Evolutionary conservation across 2,888 invertebrate genomes (phyloP).

Genomic region (Amitus sp.): DNA sequence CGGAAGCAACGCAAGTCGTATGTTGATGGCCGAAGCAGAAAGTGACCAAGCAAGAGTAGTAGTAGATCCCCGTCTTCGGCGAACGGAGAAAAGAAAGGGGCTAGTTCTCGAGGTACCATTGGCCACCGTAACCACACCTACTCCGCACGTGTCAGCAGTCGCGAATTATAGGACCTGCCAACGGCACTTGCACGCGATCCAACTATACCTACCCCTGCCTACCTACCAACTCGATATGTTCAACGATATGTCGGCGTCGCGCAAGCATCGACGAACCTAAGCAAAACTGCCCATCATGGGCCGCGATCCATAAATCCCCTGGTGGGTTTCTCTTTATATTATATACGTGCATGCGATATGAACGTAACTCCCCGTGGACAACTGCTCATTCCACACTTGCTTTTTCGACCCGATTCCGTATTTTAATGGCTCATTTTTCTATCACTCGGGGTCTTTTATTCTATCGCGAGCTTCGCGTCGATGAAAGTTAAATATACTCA

Average conservation of each 20-base stretch:
- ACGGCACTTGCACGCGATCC: slow-evolving; percentile 35
- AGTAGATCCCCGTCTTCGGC: neutral
- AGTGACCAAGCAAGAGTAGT: neutral
- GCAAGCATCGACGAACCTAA: slow-evolving; percentile 32
- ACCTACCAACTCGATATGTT: slow-evolving; percentile 25
- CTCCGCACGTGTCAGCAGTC: slow-evolving; percentile 36
- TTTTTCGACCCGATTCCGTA: slow-evolving; percentile 1
- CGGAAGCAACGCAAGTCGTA: neutral
- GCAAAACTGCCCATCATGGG: slow-evolving; percentile 27
- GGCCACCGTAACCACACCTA: slow-evolving; percentile 38
- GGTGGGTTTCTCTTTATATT: neutral
- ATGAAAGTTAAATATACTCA: neutral
- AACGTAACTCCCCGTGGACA: neutral
- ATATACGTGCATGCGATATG: neutral
- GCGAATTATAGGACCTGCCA: slow-evolving; percentile 39
- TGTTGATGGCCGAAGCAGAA: neutral
- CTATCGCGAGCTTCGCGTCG: neutral
- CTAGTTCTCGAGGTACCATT: slow-evolving; percentile 17
- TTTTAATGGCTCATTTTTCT: slow-evolving; percentile 5
- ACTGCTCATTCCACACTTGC: neutral
- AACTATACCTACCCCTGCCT: slow-evolving; percentile 18
- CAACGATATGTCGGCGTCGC: slow-evolving; percentile 33
- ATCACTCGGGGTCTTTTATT: neutral
- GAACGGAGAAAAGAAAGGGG: slow-evolving; percentile 5
- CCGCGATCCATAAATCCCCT: slow-evolving; percentile 9